Evolutionary conservation across 2,797 vertebrate species (phyloP).

Genomic region (Periophthalmus magnuspinnatus): DNA sequence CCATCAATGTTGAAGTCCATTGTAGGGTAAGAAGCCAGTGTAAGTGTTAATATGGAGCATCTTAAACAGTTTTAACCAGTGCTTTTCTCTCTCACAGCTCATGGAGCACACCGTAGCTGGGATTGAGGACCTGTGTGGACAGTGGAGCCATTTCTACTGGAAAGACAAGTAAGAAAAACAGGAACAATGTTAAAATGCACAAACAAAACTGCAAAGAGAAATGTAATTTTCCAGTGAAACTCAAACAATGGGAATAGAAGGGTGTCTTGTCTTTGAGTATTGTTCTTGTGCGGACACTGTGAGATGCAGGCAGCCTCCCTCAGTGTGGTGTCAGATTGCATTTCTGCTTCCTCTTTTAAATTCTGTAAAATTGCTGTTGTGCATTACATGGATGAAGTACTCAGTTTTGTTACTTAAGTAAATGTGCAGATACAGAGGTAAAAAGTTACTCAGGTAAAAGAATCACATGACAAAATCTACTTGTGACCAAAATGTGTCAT

Average conservation of each 20-base stretch:
- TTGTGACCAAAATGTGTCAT: no score
- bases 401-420: no score
- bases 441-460: no score
- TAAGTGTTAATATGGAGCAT: neutral
- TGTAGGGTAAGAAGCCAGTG: constrained; percentile 81
- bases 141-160: constrained; percentile 97
- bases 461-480: no score
- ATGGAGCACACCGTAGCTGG: constrained; percentile 94
- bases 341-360: constrained; percentile 16
- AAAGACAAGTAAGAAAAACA: constrained; percentile 91
- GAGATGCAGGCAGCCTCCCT: constrained; percentile 16
- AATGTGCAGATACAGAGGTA: no score
- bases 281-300: constrained; percentile 31
- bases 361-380: neutral
- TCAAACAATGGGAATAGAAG: no score
- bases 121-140: constrained; percentile 95
- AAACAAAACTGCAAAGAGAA: neutral
- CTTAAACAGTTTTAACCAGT: neutral
- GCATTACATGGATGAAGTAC: neutral
- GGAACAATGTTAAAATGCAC: neutral
- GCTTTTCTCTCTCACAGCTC: constrained; percentile 73
- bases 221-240: constrained; percentile 15
- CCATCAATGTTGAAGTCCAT: constrained; percentile 92
- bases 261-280: no score
- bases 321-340: constrained; percentile 40